Percentiles rank a stretch among this genome's conserved stretches.
Conservation (phyloP, 2,888 invertebrate species). For the Pseudanteris insignis region DNA sequence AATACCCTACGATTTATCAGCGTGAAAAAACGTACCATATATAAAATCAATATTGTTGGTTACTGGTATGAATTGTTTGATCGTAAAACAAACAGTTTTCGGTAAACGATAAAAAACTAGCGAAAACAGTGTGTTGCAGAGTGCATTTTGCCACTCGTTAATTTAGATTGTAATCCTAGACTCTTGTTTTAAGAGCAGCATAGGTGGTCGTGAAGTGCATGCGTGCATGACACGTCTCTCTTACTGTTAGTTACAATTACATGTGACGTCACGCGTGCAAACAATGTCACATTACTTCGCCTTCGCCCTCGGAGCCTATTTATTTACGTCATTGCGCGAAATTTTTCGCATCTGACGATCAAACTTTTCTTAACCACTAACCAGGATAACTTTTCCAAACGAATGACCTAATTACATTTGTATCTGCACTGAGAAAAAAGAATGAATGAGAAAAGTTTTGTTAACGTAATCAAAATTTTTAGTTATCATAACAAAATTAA, state of each 20-base stretch:
- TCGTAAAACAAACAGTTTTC: no score
- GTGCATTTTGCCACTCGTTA: conserved; percentile 11
- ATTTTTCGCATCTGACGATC: no score
- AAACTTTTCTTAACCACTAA: conserved; percentile 4
- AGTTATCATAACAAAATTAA: no score
- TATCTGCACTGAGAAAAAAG: no score
- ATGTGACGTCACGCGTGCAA: conserved; percentile 60
- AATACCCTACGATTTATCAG: no score
- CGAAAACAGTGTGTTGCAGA: background rate
- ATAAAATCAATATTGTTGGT: no score
- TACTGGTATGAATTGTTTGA: no score
- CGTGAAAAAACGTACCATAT: no score
- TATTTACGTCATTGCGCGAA: conserved; percentile 42
- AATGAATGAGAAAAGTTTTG: no score
- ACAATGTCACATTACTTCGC: conserved; percentile 59
- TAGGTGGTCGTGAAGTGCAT: conserved; percentile 36
- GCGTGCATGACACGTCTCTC: conserved; percentile 48
- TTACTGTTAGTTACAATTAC: conserved; percentile 55
- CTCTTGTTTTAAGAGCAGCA: conserved; percentile 29
- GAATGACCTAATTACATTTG: no score
- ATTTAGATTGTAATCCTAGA: conserved; percentile 48
- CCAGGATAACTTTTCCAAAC: no score
- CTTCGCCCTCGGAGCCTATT: conserved; percentile 44
- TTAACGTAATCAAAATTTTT: no score
- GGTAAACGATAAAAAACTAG: background rate